Evolutionary conservation across 2,113 vertebrate species (phyloP), one percentile per base, ranked within the genome.

Genomic region (Osmerus eperlanus): DNA sequence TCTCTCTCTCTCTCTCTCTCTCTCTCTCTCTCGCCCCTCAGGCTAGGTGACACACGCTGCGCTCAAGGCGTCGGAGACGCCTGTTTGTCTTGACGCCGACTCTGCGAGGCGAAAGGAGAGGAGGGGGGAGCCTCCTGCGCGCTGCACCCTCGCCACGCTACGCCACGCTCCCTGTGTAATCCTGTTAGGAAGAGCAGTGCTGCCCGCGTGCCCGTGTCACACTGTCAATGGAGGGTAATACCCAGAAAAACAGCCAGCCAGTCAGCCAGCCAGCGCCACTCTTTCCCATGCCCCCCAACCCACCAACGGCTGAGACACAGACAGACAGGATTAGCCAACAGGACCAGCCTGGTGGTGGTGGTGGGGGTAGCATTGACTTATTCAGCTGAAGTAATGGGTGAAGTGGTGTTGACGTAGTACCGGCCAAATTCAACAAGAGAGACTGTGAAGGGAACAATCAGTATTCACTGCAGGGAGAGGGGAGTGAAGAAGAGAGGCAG

Each of bases 141-240:
- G 60, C 72, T 61, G 74, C 70, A 61, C 78, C 77, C 73, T 73
- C 21, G 75, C 75, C 77, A 72, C 65, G 78, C 87, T 84, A 74
- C 21, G 76, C 76, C 75, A 71, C 65, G 78, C 87, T 85, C 75
- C 53, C 64, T n/a, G 76, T 88, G 89, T 90, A 90, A 91, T 91
- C 90, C 90, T 83, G 84, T 92, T 88, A 88, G 78, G 71, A 78
- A 77, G 82, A 69, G 78, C 60, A 67, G 72, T 65, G 72, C 83
- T 76, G 72, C 79, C 81, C 62, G 71, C 54, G 71, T 84, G 80
- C 67, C 78, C 85, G 78, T 81, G 84, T 86, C 86, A 85, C 81
- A 77, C 85, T 82, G 85, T 89, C 84, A 88, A 84, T 82, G 73
- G 74, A 84, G 75, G 78, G 78, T 86, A 83, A 88, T 84, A 85